Evolutionary conservation across 92 coral and sea anemone genomes (phyloP).

Genomic region (Scolanthus callimorphus): DNA sequence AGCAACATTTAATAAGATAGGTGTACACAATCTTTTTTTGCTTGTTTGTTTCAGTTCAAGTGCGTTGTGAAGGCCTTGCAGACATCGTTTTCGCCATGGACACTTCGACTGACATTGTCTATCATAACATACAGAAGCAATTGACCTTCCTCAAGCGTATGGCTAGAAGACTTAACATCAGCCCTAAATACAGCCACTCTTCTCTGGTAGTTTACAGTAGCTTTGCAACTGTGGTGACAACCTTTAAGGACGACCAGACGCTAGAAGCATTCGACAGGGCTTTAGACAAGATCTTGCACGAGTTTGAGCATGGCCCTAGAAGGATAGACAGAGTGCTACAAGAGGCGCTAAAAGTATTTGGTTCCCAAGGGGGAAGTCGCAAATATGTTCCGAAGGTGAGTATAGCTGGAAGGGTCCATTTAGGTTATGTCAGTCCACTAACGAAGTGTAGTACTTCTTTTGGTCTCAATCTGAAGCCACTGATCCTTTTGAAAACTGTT

Average conservation of each 20-base stretch:
- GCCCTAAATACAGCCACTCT: slow-evolving; percentile 40
- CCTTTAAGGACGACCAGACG: slow-evolving; percentile 18
- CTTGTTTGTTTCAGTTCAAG: too few relatives aligned
- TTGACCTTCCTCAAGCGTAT: slow-evolving; percentile 33
- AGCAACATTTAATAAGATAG: too few relatives aligned
- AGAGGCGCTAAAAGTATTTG: slow-evolving; percentile 15
- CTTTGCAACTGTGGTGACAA: slow-evolving; percentile 11
- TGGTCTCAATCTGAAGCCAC: too few relatives aligned
- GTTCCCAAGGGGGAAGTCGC: background rate
- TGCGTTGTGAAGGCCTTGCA: slow-evolving; percentile 27
- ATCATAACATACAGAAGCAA: slow-evolving; percentile 19
- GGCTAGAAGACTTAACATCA: slow-evolving; percentile 32
- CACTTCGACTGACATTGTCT: slow-evolving; percentile 39
- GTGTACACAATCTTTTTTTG: too few relatives aligned
- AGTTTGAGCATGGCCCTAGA: slow-evolving; percentile 37
- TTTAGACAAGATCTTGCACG: slow-evolving; percentile 17
- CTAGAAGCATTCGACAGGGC: slow-evolving; percentile 6
- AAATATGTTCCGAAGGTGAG: slow-evolving; percentile 7
- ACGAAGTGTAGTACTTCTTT: too few relatives aligned
- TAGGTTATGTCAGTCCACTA: too few relatives aligned
- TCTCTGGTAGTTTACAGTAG: slow-evolving; percentile 32
- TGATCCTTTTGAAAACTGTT: too few relatives aligned
- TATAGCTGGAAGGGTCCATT: too few relatives aligned
- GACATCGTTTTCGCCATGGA: slow-evolving; percentile 55
- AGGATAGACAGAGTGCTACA: slow-evolving; percentile 43